Conservation (phyloP, 2,113 vertebrate genomes). For the Lagopus leucura region DNA sequence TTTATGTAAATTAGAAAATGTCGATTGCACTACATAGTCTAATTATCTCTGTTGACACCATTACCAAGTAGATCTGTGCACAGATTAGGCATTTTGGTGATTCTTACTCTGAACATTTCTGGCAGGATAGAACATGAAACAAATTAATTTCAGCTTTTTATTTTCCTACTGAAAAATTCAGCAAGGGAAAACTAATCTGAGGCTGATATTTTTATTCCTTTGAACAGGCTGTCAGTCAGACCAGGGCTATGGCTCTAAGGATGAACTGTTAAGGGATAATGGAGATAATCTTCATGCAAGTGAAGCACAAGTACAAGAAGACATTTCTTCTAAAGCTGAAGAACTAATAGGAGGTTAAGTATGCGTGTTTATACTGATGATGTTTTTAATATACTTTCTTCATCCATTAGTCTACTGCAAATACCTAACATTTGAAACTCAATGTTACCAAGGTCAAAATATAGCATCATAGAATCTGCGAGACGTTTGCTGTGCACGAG, state of each 20-base stretch:
- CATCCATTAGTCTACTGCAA: not conserved
- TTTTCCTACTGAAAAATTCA: not conserved
- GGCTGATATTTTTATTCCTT: slow-evolving; percentile 25
- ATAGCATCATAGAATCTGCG: not conserved
- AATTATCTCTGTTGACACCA: not conserved
- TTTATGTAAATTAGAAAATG: not conserved
- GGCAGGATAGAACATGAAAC: not conserved
- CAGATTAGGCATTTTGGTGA: not conserved
- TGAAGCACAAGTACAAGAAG: slow-evolving; percentile 38
- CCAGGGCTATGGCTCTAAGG: slow-evolving; percentile 91
- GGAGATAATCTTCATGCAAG: slow-evolving; percentile 60
- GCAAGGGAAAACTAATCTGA: not conserved
- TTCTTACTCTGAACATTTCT: not conserved
- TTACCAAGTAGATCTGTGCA: not conserved
- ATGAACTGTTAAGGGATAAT: slow-evolving; percentile 86
- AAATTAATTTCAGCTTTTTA: not conserved
- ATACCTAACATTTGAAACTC: not conserved
- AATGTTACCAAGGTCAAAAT: not conserved
- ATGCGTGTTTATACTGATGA: not conserved
- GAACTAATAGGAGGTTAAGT: slow-evolving; percentile 74
- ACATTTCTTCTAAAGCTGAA: slow-evolving; percentile 42
- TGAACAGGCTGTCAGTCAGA: slow-evolving; percentile 84
- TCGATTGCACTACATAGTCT: not conserved
- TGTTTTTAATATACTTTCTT: not conserved
- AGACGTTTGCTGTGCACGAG: not conserved